Base-by-base conservation (phyloP, 2,888 invertebrate species). In the Plagiodera versicolora region DNA sequence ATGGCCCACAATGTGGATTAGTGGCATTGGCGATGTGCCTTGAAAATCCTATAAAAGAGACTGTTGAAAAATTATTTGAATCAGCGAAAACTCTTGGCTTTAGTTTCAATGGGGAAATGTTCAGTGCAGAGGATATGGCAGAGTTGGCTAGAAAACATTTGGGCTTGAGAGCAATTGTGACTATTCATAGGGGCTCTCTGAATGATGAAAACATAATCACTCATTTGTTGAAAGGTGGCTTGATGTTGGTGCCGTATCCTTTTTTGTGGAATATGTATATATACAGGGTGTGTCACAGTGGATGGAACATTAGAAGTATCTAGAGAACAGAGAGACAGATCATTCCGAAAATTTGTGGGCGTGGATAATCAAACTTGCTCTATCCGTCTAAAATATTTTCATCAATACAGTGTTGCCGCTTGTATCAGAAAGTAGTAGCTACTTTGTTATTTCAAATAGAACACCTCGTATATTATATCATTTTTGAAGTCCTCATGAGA, bases 51-150 rank as follows among this genome's bases (percentile, higher is more conserved):
- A 81, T 84, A 8, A 82, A 80, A 20, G 81, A 89, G 59, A 83
- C 87, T 14, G 81, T 92, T 1, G 80, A 83, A 61, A 77, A 81
- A 54, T 74, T 88, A 44, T 77, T 85, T 28, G 78, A 80, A 2
- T 82, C 85, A 67, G 90, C 92, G 0, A 84, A 85, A 76, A 75
- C 80, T 18, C 80, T 83, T 67, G 86, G 87, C 1, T 92, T 85
- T 72, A 92, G 92, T 2, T 87, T 87, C 68, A 89, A 92, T 71
- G 96, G 97, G 8, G 97, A 97, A 85, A 92, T 96, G 84, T 92
- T 94, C 73, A 90, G 91, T 79, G 90, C 88, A 24, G 83, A 85
- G 64, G 83, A 89, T 74, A 88, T 94, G 86, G 83, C 82, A 6
- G 80, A 84, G 64, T 77, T 92, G 59, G 84, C 87, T 1, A 81